Conservation (phyloP, 2,113 vertebrate species). For the Salminus brasiliensis region DNA sequence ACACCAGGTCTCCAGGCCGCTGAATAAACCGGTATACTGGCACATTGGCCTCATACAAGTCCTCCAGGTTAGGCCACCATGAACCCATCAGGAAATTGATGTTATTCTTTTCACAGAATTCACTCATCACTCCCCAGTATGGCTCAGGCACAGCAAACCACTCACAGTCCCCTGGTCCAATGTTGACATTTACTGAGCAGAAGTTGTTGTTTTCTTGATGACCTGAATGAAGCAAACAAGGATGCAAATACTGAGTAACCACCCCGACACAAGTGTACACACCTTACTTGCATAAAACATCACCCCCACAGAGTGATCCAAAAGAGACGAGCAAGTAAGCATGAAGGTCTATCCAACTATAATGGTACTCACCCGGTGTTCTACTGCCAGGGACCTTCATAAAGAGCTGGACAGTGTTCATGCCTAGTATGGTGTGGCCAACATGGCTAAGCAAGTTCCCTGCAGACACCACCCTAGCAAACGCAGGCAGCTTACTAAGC, state of each 20-base stretch:
- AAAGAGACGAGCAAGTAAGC: neutral
- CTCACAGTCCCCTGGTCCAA: conserved; percentile 98
- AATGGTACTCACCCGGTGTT: conserved; percentile 83
- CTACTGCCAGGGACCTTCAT: conserved; percentile 98
- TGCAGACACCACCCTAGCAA: conserved; percentile 93
- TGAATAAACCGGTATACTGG: conserved; percentile 98
- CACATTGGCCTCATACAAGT: conserved; percentile 96
- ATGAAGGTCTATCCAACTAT: neutral
- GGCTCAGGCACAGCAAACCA: conserved; percentile 97
- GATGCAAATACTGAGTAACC: neutral
- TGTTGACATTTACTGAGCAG: conserved; percentile 98
- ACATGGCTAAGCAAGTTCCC: conserved; percentile 96
- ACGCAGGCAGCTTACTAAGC: conserved; percentile 93
- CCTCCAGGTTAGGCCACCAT: conserved; percentile 96
- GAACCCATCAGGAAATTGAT: conserved; percentile 97
- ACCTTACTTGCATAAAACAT: neutral
- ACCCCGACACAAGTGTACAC: neutral
- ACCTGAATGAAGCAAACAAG: conserved; percentile 69
- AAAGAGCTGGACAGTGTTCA: conserved; percentile 98
- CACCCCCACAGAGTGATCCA: too few relatives aligned
- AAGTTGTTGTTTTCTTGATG: conserved; percentile 99
- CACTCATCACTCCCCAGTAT: conserved; percentile 97
- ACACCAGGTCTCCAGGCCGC: conserved; percentile 95
- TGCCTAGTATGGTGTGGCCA: conserved; percentile 95
- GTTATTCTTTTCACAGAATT: conserved; percentile 99